Evolutionary conservation across 1,140 invertebrate species (phyloP).

Genomic region (Hormaphis cornu): DNA sequence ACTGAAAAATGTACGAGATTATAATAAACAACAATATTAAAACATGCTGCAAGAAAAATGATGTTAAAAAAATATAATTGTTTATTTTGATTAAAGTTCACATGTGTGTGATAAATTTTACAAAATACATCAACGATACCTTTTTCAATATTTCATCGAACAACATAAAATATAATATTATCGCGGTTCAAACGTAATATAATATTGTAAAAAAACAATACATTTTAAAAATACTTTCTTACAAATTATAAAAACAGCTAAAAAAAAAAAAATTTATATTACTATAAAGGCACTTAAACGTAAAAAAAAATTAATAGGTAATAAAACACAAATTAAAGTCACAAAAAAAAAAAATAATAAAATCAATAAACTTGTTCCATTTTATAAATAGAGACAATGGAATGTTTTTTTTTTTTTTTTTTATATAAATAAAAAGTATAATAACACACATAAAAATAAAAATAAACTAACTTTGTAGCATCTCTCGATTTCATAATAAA

Average conservation of each 20-base stretch:
- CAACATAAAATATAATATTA: constrained; percentile 25
- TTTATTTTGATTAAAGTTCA: constrained; percentile 23
- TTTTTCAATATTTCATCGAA: constrained; percentile 12
- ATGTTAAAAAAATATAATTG: constrained; percentile 29
- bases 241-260: constrained; percentile 18
- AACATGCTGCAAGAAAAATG: not conserved
- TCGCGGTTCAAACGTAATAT: constrained; percentile 8
- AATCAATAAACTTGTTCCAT: no score
- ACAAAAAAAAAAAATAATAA: no score
- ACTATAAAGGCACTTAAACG: constrained; percentile 26
- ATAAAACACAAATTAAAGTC: constrained; percentile 1
- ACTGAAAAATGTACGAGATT: no score
- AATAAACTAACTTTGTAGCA: not conserved
- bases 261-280: not conserved
- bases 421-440: no score
- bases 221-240: not conserved
- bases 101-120: not conserved
- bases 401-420: constrained; percentile 15
- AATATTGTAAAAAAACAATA: not conserved
- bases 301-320: not conserved
- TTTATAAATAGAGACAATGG: constrained; percentile 12
- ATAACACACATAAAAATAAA: no score
- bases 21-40: no score
- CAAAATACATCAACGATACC: constrained; percentile 1
- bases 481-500: no score